Percentiles rank a stretch among this genome's conserved stretches.
phyloP scores from a whole-genome alignment of 1,140 invertebrate genomes.

The Caenorhabditis briggsae region DNA sequence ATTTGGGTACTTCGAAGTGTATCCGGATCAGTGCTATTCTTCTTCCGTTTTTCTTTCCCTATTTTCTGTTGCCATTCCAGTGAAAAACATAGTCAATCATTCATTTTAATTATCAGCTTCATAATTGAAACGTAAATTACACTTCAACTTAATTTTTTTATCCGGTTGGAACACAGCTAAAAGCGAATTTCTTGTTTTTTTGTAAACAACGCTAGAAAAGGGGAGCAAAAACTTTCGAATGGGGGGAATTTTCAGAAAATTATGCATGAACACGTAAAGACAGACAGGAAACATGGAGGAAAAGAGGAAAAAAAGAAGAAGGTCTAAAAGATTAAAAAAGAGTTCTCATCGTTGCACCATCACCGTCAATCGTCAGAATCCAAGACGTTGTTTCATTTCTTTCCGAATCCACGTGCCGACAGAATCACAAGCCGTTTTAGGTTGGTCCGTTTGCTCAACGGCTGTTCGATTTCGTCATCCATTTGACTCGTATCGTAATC shows the following conservation, averaged over 20 bases:
- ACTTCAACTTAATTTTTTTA: not conserved
- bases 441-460: constrained; percentile 27
- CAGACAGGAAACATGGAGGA: not conserved
- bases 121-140: constrained; percentile 17
- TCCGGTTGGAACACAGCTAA: constrained; percentile 9
- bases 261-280: constrained; percentile 28
- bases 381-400: not conserved
- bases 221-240: constrained; percentile 11
- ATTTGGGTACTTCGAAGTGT: too few species aligned
- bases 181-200: not conserved
- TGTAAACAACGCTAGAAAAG: constrained; percentile 31
- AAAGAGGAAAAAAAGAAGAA: not conserved
- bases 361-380: not conserved
- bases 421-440: constrained; percentile 38
- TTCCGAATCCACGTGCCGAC: constrained; percentile 39
- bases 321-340: not conserved
- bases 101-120: constrained; percentile 18
- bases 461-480: not conserved
- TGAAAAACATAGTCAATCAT: constrained; percentile 42
- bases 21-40: too few species aligned
- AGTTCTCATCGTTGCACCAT: not conserved
- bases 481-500: not conserved
- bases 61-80: not conserved
- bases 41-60: not conserved
- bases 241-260: not conserved